These are phyloP conservation scores for Catharus bicknelli DNA, from an alignment of 2,113 vertebrate genomes.

Conservation along the genomic window DNA sequence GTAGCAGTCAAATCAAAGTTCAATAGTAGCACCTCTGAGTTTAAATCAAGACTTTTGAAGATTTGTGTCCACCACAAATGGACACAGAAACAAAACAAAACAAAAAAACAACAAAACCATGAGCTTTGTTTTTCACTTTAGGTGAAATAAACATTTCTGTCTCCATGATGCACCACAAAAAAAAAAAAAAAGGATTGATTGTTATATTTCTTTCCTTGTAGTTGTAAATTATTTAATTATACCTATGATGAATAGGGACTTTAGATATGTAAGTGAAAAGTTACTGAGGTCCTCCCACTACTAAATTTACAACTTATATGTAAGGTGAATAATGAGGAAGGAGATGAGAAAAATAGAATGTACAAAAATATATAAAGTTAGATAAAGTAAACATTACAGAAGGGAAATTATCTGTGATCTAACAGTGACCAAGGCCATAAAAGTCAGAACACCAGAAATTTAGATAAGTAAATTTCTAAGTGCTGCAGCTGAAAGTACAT, in stretches of 20 bases:
- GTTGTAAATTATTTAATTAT: not conserved
- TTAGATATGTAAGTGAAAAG: not conserved
- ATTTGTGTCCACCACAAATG: not conserved
- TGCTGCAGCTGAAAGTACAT: fast-evolving
- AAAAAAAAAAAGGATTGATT: not conserved
- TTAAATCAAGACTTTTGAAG: not conserved
- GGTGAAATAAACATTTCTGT: not conserved
- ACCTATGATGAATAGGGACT: not conserved
- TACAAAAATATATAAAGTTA: not conserved
- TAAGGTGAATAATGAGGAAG: not conserved
- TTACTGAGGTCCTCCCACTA: not conserved
- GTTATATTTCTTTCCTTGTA: not conserved
- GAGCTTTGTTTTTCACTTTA: not conserved
- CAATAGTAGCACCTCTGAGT: not conserved
- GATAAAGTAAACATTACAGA: not conserved
- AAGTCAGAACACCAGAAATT: not conserved
- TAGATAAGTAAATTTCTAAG: not conserved
- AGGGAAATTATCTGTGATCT: not conserved
- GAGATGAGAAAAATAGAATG: not conserved
- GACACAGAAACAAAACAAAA: fast-evolving
- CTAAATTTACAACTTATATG: not conserved
- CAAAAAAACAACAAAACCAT: not conserved
- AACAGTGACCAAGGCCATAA: not conserved
- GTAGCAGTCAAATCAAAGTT: not conserved
- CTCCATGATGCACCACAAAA: not conserved